Conservation (phyloP, 2,113 vertebrate genomes). For the Myrmecophaga tridactyla region DNA sequence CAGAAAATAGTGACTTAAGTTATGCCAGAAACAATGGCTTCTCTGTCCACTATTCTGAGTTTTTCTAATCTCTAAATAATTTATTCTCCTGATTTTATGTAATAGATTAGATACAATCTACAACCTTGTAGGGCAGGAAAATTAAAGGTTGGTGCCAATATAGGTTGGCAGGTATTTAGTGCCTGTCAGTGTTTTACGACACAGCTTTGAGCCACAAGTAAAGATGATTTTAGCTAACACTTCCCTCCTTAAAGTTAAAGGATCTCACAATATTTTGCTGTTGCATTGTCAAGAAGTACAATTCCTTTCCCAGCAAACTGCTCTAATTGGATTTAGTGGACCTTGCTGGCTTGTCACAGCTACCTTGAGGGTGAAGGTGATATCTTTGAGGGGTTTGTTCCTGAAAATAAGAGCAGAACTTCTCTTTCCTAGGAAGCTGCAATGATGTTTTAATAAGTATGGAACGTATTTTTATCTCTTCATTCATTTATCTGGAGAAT, state of each 20-base stretch:
- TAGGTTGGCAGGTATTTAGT: conserved; percentile 62
- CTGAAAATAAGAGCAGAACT: conserved; percentile 73
- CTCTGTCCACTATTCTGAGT: conserved; percentile 15
- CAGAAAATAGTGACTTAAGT: neutral
- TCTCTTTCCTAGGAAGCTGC: conserved; percentile 10
- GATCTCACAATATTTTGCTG: conserved; percentile 70
- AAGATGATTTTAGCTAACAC: conserved; percentile 71
- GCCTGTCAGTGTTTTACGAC: conserved; percentile 69
- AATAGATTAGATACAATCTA: conserved; percentile 4
- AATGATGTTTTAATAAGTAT: neutral
- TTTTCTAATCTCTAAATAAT: conserved; percentile 12
- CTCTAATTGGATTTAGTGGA: conserved; percentile 85
- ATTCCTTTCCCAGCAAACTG: conserved; percentile 77
- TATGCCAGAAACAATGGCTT: neutral
- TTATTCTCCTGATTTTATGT: conserved; percentile 42
- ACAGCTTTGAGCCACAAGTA: conserved; percentile 73
- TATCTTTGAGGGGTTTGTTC: conserved; percentile 75
- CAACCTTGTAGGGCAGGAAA: conserved; percentile 40
- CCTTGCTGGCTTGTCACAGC: conserved; percentile 81
- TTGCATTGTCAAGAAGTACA: conserved; percentile 82
- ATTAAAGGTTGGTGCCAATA: conserved; percentile 47
- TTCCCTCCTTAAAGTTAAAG: conserved; percentile 77
- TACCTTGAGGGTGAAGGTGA: conserved; percentile 77
- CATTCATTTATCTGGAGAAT: neutral
- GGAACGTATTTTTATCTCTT: neutral